These are phyloP conservation scores for Knipowitschia caucasica DNA, from an alignment of 2,797 vertebrate species.

Conservation along the genomic window DNA sequence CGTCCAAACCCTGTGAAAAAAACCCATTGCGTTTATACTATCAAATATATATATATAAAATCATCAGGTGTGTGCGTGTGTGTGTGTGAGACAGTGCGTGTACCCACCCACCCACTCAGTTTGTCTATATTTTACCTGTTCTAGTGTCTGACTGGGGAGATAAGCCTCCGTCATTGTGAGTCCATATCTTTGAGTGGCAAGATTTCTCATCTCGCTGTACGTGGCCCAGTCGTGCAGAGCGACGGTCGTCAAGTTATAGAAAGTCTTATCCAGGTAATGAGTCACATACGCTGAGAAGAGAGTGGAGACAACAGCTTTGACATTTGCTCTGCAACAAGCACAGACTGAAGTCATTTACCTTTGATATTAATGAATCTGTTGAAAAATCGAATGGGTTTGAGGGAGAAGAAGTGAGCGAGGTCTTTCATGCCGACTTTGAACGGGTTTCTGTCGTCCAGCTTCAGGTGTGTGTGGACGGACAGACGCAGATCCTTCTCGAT, in stretches of 20 bases:
- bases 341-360: conserved; percentile 83
- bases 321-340: no score
- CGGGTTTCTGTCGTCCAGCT: conserved; percentile 95
- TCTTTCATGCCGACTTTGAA: conserved; percentile 98
- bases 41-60: no score
- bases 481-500: conserved; percentile 97
- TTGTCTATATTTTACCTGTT: conserved; percentile 83
- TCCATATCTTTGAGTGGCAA: conserved; percentile 94
- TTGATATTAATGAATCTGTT: conserved; percentile 96
- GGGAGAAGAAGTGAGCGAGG: conserved; percentile 92
- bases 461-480: conserved; percentile 95
- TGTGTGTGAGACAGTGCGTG: no score
- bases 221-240: conserved; percentile 99
- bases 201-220: conserved; percentile 98
- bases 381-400: conserved; percentile 96
- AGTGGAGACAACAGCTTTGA: background rate
- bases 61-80: no score
- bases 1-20: conserved; percentile 87
- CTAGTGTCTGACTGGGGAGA: conserved; percentile 96
- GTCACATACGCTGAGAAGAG: conserved; percentile 86
- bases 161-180: conserved; percentile 95
- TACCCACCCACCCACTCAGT: no score
- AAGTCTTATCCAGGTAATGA: conserved; percentile 97
- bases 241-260: conserved; percentile 97
- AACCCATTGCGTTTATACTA: background rate